Evolutionary conservation across 2,113 vertebrate genomes (phyloP).

Genomic region (Megatriorchis doriae): DNA sequence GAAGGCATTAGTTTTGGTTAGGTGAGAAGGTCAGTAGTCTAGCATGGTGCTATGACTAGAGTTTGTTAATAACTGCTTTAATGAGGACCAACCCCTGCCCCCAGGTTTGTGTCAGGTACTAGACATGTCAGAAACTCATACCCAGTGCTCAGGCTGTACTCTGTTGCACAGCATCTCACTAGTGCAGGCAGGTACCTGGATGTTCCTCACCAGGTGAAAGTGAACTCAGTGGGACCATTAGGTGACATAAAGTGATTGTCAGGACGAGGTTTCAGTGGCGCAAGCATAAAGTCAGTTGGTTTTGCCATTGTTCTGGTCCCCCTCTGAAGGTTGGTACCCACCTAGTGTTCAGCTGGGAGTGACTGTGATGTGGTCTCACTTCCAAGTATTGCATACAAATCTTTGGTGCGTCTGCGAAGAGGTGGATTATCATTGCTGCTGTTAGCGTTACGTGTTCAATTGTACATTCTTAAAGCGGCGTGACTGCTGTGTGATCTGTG

Average conservation of each 20-base stretch:
- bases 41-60: not conserved
- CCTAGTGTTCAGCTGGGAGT: accelerated
- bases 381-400: accelerated
- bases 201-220: not conserved
- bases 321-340: not conserved
- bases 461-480: accelerated
- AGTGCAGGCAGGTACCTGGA: not conserved
- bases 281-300: not conserved
- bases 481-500: not conserved
- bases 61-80: accelerated
- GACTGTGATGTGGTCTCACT: accelerated
- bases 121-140: accelerated
- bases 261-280: accelerated
- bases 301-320: not conserved
- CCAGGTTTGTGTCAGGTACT: no score
- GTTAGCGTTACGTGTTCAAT: accelerated
- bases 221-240: accelerated
- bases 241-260: no score
- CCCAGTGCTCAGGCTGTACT: accelerated
- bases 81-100: not conserved
- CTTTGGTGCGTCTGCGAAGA: accelerated
- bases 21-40: no score
- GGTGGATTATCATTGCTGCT: accelerated
- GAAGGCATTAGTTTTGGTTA: not conserved
- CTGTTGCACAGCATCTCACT: accelerated